Percentiles rank a stretch among this genome's conserved stretches.
These are phyloP conservation scores for Phymanthus crucifer DNA, from an alignment of 92 coral and sea anemone species.

Conservation along the genomic window DNA sequence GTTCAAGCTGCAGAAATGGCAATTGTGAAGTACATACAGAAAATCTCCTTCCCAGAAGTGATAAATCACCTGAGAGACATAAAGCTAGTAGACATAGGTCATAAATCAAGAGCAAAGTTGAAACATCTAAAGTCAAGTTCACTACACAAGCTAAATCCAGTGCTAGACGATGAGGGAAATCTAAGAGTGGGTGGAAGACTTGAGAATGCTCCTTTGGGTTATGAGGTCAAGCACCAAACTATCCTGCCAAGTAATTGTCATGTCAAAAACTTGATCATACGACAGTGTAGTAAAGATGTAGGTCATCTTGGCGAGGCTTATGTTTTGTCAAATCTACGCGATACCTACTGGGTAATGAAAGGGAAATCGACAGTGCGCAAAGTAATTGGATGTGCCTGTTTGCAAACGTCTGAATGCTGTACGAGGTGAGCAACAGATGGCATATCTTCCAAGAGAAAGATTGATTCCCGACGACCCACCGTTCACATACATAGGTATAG, in stretches of 20 bases:
- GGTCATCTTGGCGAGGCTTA: constrained; percentile 47
- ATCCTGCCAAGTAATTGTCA: constrained; percentile 32
- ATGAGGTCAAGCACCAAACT: constrained; percentile 32
- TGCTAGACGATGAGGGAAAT: constrained; percentile 33
- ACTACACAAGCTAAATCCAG: constrained; percentile 23
- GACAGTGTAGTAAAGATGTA: constrained; percentile 19
- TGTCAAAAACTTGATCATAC: constrained; percentile 29
- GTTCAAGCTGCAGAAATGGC: constrained; percentile 15
- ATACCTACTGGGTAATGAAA: constrained; percentile 41
- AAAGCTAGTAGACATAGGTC: neutral
- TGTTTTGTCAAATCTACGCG: constrained; percentile 37
- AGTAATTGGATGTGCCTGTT: constrained; percentile 44
- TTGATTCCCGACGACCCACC: constrained; percentile 35
- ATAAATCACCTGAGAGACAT: neutral
- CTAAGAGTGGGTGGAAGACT: constrained; percentile 52
- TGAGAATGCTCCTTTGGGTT: constrained; percentile 12
- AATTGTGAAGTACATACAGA: constrained; percentile 32
- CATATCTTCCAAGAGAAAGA: constrained; percentile 32
- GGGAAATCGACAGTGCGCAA: constrained; percentile 45
- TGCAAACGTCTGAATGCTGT: constrained; percentile 35
- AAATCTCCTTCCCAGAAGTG: constrained; percentile 26
- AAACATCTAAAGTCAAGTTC: neutral
- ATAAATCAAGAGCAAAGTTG: neutral
- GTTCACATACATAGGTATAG: constrained; percentile 40
- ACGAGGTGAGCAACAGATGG: constrained; percentile 35